Base-by-base conservation (phyloP, 2,888 invertebrate genomes). In the Siphonodentalium dalli region DNA sequence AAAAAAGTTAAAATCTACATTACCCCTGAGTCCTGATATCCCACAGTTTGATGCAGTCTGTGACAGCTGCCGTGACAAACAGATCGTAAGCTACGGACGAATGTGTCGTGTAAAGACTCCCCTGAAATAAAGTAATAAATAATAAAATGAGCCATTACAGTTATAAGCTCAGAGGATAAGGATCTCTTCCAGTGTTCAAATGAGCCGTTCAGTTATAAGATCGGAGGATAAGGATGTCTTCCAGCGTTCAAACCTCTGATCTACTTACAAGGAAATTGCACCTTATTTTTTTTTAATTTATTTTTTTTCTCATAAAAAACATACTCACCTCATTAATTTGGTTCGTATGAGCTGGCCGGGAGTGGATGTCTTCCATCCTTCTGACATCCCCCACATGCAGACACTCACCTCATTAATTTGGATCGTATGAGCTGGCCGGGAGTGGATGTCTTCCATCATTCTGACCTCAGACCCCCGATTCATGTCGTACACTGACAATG, bases 11-110 rank as follows among this genome's bases (percentile, higher is more conserved):
- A n/a, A n/a, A n/a, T n/a, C n/a, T n/a, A n/a, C n/a, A n/a, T 35
- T 55, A 75, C 66, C 74, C 65, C 60, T 71, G 68, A n/a, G 75
- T 68, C 46, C 81, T 62, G 13, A 81, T 61, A 54, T 82, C 82
- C 82, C 82, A 82, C 20, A 82, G 59, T 61, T 81, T 81, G 38
- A 82, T 75, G 50, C 79, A 77, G 58, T 82, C 81, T 11, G 72
- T 66, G 5, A 74, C 72, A 13, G 81, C 74, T 18, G 78, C 67
- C 4, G 77, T 78, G 26, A 74, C 69, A 65, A 78, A 77, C 44
- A 80, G 63, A 58, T 79, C 75, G 62, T 78, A 75, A 15, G 75
- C 74, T 26, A 63, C 66, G 8, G 67, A 49, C 5, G 72, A 69
- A 48, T 77, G 77, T n/a, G 72, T 72, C 8, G 68, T 68, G 67